phyloP scores from a whole-genome alignment of 2,888 invertebrate species.

The Sesia bembeciformis region DNA sequence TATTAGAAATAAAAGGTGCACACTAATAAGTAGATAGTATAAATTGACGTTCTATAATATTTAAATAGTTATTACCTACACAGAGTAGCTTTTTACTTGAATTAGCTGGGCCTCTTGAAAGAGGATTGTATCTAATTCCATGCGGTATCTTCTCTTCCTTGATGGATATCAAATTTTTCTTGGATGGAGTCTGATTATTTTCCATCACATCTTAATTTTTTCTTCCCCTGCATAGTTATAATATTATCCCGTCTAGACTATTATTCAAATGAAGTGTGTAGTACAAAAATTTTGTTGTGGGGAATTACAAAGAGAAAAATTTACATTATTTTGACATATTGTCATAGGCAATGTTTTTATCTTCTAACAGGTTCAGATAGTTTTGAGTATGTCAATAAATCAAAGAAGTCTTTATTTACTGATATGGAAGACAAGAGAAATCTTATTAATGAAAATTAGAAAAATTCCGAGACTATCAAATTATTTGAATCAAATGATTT shows the following conservation, averaged over 20 bases:
- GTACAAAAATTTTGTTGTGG: slow-evolving; percentile 29
- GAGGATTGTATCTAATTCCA: slow-evolving; percentile 43
- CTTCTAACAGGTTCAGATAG: slow-evolving; percentile 15
- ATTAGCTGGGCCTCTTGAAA: slow-evolving; percentile 6
- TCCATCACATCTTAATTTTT: slow-evolving; percentile 68
- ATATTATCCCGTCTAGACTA: slow-evolving; percentile 13
- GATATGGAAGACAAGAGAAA: too few species aligned
- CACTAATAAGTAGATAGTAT: background rate
- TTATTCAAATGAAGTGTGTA: slow-evolving; percentile 14
- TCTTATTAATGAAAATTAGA: too few species aligned
- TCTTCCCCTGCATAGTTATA: slow-evolving; percentile 56
- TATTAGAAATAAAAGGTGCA: background rate
- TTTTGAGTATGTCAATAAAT: background rate
- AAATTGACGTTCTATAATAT: background rate
- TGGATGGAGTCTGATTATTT: slow-evolving; percentile 58
- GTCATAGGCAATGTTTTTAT: slow-evolving; percentile 19
- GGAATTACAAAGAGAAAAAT: slow-evolving; percentile 23
- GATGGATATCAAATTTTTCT: slow-evolving; percentile 51
- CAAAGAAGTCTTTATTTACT: background rate
- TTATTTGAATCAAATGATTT: too few species aligned
- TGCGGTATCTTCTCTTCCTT: slow-evolving; percentile 52
- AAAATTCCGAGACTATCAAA: too few species aligned
- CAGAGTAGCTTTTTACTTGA: too few species aligned
- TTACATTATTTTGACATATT: slow-evolving; percentile 36
- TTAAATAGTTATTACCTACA: background rate